A percentile compares a stretch with the other conserved stretches of the same genome.
Evolutionary conservation across 2,113 vertebrate genomes (phyloP).

Genomic region (Cromileptes altivelis): DNA sequence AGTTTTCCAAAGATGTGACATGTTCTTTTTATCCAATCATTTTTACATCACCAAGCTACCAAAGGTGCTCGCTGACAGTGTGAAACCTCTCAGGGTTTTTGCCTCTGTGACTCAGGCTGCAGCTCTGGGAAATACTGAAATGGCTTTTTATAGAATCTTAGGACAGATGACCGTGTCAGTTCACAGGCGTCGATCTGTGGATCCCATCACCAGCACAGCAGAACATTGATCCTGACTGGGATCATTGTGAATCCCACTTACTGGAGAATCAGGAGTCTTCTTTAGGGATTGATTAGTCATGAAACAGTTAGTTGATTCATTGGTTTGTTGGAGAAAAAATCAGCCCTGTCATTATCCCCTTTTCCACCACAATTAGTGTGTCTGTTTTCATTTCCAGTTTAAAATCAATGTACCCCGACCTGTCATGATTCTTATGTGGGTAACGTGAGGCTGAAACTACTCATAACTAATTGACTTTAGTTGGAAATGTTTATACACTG

Average conservation of each 20-base stretch:
- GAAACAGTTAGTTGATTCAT: background rate
- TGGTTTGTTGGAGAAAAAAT: background rate
- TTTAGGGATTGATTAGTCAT: background rate
- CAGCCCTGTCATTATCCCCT: too few relatives aligned
- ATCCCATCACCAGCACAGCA: background rate
- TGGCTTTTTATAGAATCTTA: background rate
- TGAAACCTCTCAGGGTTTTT: background rate
- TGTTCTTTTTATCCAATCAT: too few relatives aligned
- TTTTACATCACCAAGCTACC: background rate
- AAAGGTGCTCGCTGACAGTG: background rate
- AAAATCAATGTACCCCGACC: too few relatives aligned
- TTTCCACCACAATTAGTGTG: too few relatives aligned
- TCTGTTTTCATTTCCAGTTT: too few relatives aligned
- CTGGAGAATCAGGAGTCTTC: background rate
- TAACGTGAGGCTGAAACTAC: too few relatives aligned
- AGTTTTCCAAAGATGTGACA: too few relatives aligned
- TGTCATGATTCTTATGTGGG: too few relatives aligned
- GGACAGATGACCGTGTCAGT: background rate
- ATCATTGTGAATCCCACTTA: background rate
- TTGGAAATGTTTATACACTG: too few relatives aligned
- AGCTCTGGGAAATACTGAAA: background rate
- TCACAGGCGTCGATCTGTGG: too few relatives aligned
- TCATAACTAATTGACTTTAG: too few relatives aligned
- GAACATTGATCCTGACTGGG: background rate
- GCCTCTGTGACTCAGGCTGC: background rate